Conservation (phyloP, 2,888 invertebrate species). For the Euproctis similis region DNA sequence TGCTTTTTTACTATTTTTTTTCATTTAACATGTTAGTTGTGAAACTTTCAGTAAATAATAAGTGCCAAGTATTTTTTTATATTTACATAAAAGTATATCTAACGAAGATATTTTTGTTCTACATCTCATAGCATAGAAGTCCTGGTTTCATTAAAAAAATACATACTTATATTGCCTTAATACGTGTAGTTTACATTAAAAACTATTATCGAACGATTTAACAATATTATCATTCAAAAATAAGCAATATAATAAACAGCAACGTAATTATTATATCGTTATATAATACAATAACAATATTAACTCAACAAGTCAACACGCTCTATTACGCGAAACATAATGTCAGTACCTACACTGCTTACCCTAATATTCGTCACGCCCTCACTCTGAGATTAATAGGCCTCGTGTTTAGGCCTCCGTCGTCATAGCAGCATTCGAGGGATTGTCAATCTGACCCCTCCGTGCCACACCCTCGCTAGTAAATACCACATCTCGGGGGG, state of each 20-base stretch:
- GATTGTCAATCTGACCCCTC: slow-evolving; percentile 50
- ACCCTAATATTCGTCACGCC: slow-evolving; percentile 56
- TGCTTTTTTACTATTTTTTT: too few relatives aligned
- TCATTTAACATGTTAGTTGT: too few relatives aligned
- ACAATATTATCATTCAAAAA: too few relatives aligned
- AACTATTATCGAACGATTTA: too few relatives aligned
- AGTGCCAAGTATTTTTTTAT: neutral
- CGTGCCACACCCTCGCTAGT: slow-evolving; percentile 28
- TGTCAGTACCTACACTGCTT: slow-evolving; percentile 26
- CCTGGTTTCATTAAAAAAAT: too few relatives aligned
- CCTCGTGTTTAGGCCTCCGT: slow-evolving; percentile 62
- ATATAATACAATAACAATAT: slow-evolving; percentile 6
- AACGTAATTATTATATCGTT: slow-evolving; percentile 2
- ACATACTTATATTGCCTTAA: too few relatives aligned
- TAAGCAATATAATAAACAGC: too few relatives aligned
- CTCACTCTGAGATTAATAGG: slow-evolving; percentile 67
- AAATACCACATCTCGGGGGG: slow-evolving; percentile 71
- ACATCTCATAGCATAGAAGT: too few relatives aligned
- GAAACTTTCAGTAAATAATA: too few relatives aligned
- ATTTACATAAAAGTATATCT: neutral
- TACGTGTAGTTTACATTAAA: too few relatives aligned
- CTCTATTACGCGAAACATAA: slow-evolving; percentile 18
- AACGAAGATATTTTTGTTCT: too few relatives aligned
- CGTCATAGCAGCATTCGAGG: slow-evolving; percentile 56
- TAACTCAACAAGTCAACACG: slow-evolving; percentile 11